Conservation (phyloP, 23 tunicate species). For the Phallusia fumigata region DNA sequence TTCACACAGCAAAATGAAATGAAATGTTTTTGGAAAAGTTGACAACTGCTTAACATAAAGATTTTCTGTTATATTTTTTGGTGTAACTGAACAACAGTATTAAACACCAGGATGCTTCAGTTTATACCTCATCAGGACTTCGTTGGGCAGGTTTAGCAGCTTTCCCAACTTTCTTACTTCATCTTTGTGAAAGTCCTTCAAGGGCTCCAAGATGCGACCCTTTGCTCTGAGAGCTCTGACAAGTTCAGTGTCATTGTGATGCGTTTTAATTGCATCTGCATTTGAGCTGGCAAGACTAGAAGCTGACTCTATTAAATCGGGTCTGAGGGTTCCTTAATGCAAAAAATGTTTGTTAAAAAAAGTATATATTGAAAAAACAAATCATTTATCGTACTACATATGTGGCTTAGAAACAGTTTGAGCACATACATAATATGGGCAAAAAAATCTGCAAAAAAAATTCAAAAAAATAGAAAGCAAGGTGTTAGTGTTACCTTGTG, state of each 20-base stretch:
- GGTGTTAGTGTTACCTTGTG: constrained; percentile 66
- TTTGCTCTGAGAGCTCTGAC: constrained; percentile 78
- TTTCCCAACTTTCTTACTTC: constrained; percentile 89
- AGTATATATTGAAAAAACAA: too few species aligned
- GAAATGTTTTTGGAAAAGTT: too few species aligned
- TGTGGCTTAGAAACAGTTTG: too few species aligned
- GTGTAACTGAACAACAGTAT: too few species aligned
- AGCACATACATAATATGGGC: too few species aligned
- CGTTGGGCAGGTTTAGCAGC: constrained; percentile 57
- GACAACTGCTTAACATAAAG: too few species aligned
- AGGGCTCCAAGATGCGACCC: constrained; percentile 93
- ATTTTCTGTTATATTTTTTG: too few species aligned
- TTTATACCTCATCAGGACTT: constrained; percentile 71
- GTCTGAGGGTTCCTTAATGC: constrained; percentile 74
- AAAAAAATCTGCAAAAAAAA: too few species aligned
- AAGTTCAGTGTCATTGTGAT: constrained; percentile 96
- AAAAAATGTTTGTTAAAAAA: neutral
- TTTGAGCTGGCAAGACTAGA: constrained; percentile 60
- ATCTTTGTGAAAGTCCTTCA: constrained; percentile 97
- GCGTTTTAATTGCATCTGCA: constrained; percentile 97
- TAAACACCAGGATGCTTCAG: neutral
- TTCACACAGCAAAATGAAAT: too few species aligned
- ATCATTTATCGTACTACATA: too few species aligned
- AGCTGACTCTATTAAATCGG: constrained; percentile 98
- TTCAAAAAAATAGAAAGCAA: too few species aligned